Evolutionary conservation across 2,797 vertebrate species (phyloP).

Genomic region (Psittacula echo): DNA sequence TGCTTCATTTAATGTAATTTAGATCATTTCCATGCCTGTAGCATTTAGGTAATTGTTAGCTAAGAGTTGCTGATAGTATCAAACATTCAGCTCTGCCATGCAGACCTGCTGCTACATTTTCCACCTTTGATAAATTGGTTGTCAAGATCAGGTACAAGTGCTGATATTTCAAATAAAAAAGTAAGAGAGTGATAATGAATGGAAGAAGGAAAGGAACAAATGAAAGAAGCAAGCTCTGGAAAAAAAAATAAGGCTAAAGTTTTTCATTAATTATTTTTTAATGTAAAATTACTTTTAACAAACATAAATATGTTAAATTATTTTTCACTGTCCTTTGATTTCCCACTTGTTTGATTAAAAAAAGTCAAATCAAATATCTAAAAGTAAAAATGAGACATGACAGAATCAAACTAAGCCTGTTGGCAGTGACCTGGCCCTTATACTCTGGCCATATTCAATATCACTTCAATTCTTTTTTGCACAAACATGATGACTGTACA

Average conservation of each 20-base stretch:
- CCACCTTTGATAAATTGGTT: background rate
- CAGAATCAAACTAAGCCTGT: background rate
- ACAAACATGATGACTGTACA: background rate
- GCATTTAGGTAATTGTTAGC: background rate
- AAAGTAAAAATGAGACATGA: background rate
- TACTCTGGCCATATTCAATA: background rate
- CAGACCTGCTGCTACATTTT: background rate
- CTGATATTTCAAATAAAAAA: background rate
- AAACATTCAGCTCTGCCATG: background rate
- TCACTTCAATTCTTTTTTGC: background rate
- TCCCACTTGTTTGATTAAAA: background rate
- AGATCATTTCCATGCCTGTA: constrained; percentile 2
- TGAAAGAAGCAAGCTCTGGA: background rate
- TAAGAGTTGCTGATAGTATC: background rate
- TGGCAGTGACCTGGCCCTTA: background rate
- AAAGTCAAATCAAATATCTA: background rate
- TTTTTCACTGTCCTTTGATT: background rate
- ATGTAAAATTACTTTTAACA: background rate
- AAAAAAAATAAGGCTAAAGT: background rate
- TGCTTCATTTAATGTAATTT: constrained; percentile 18
- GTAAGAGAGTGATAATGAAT: background rate
- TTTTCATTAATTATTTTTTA: background rate
- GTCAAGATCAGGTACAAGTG: background rate
- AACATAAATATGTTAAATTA: background rate
- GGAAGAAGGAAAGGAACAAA: background rate